Evolutionary conservation across 1,140 invertebrate species (phyloP).

Genomic region (Zaprionus davidi): DNA sequence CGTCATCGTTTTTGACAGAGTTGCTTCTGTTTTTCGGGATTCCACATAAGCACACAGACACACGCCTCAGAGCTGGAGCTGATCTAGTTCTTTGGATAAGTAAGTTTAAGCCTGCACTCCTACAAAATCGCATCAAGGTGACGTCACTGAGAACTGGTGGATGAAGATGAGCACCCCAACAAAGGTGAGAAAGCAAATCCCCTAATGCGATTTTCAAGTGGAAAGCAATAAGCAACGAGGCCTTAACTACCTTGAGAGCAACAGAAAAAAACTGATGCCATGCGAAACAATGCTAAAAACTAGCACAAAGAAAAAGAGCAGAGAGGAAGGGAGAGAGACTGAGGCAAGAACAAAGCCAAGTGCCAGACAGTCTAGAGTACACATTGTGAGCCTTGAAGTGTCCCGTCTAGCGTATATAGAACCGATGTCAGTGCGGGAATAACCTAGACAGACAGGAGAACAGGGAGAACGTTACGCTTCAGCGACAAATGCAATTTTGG

Average conservation of each 20-base stretch:
- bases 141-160: slow-evolving; percentile 37
- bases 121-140: slow-evolving; percentile 39
- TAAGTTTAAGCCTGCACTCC: slow-evolving; percentile 22
- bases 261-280: slow-evolving; percentile 35
- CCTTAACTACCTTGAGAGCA: slow-evolving; percentile 54
- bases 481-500: slow-evolving; percentile 58
- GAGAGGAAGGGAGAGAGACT: slow-evolving; percentile 1
- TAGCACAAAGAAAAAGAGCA: slow-evolving; percentile 54
- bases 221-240: slow-evolving; percentile 56
- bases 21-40: neutral
- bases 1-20: neutral
- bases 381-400: slow-evolving; percentile 67
- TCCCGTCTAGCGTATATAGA: slow-evolving; percentile 27
- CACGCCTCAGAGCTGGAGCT: slow-evolving; percentile 48
- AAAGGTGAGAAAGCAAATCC: slow-evolving; percentile 59
- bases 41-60: slow-evolving; percentile 15
- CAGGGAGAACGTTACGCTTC: slow-evolving; percentile 35
- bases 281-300: slow-evolving; percentile 66
- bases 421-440: slow-evolving; percentile 5
- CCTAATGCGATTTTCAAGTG: slow-evolving; percentile 79
- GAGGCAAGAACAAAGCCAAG: slow-evolving; percentile 55
- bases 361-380: slow-evolving; percentile 71
- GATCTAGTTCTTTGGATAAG: slow-evolving; percentile 55
- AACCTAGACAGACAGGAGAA: slow-evolving; percentile 38
- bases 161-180: slow-evolving; percentile 47